Base-by-base conservation (phyloP, 2,888 invertebrate species). In the Malthinus flaveolus region DNA sequence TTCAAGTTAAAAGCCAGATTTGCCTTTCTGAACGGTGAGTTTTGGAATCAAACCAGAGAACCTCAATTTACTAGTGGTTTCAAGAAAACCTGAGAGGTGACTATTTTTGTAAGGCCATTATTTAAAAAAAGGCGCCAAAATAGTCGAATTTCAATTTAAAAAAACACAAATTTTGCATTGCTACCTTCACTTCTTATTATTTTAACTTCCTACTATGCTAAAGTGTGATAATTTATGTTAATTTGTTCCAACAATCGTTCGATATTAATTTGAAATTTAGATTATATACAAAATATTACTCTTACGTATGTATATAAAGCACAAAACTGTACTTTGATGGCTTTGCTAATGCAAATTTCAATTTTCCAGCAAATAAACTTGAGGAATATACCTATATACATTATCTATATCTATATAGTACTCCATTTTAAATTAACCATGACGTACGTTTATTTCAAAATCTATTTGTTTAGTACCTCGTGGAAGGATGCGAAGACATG, bases 211-310 rank as follows among this genome's bases (percentile, higher is more conserved):
- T 23, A 23, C n/a, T 23, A 23, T 23, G 23, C 23, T 3, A 23
- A 23, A 23, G 47, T 39, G 46, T 47, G 36, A 55, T 49, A 55
- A 59, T 55, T 59, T 55, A 59, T 59, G 59, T 49, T 50, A 59
- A 59, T 59, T 46, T 55, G 31, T 39, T 32, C 37, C 53, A 53
- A 51, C 50, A 59, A 59, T 59, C 55, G 51, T 55, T 59, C 49
- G 54, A 49, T 49, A 53, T 48, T 56, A 59, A 59, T 59, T 59
- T 59, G 59, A 59, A 59, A 33, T 59, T 59, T 46, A 59, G 50
- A 56, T 59, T 59, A 52, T 54, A 56, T 56, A 56, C 55, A 56
- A 59, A 59, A 48, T 49, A 56, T 42, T 42, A 42, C 37, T n/a
- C n/a, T n/a, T n/a, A 23, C 23, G 23, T 23, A 23, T 2, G 23